A percentile compares a stretch with the other conserved stretches of the same genome.
Evolutionary conservation across 2,888 invertebrate genomes (phyloP).

Genomic region (Habroteleia sp.): DNA sequence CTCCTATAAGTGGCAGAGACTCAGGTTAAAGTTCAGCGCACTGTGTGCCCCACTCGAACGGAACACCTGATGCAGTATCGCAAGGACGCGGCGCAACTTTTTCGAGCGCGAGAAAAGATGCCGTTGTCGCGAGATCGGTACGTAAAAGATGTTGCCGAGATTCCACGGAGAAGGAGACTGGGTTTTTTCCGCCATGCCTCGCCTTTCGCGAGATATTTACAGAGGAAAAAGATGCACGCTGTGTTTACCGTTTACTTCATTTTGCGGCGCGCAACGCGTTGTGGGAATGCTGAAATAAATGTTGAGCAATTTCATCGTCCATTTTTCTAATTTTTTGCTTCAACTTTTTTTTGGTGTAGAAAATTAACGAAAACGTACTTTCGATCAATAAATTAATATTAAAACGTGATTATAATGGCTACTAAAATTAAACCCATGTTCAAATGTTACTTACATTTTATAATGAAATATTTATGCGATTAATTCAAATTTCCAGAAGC

Average conservation of each 20-base stretch:
- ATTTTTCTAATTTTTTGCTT: not conserved
- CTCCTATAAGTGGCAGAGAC: slow-evolving; percentile 18
- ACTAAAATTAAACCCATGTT: too few species aligned
- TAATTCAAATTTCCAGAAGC: too few species aligned
- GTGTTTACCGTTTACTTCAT: slow-evolving; percentile 43
- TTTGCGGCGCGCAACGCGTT: slow-evolving; percentile 15
- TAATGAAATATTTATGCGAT: too few species aligned
- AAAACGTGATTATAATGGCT: too few species aligned
- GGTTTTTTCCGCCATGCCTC: slow-evolving; percentile 16
- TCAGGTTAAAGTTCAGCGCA: slow-evolving; percentile 48
- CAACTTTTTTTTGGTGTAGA: too few species aligned
- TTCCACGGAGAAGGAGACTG: slow-evolving; percentile 28
- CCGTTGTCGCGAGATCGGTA: slow-evolving; percentile 7
- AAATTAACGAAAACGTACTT: too few species aligned
- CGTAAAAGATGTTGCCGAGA: slow-evolving; percentile 21
- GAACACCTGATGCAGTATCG: slow-evolving; percentile 35
- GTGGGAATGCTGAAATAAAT: slow-evolving; percentile 29
- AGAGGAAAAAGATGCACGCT: slow-evolving; percentile 18
- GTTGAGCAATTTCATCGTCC: slow-evolving; percentile 6
- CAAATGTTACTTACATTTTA: too few species aligned
- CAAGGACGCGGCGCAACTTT: slow-evolving; percentile 40
- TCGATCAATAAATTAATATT: too few species aligned
- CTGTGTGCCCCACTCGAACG: slow-evolving; percentile 15
- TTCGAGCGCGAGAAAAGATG: slow-evolving; percentile 15
- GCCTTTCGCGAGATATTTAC: not conserved